These are phyloP conservation scores for Ptychodera flava DNA, from an alignment of 35 echinoderm and acorn worm species.

Conservation along the genomic window DNA sequence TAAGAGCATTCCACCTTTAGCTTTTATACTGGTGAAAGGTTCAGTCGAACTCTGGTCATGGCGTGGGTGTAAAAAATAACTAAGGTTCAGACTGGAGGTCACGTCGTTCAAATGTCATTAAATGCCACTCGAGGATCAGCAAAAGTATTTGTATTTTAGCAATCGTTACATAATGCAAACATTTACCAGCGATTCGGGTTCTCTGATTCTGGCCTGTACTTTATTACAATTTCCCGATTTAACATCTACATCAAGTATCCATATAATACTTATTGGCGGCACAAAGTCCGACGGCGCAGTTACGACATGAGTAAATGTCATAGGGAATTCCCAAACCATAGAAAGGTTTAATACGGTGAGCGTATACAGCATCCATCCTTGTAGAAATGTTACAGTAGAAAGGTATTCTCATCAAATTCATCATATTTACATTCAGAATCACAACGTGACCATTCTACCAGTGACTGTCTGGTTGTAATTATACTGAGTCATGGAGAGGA, in stretches of 20 bases:
- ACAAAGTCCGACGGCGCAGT: background rate
- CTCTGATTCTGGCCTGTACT: too few species aligned
- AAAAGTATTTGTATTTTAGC: too few species aligned
- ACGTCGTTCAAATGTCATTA: too few species aligned
- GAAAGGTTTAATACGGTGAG: background rate
- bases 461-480: slow-evolving; percentile 33
- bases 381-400: background rate
- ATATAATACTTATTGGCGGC: too few species aligned
- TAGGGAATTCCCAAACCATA: background rate
- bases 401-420: background rate
- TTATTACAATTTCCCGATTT: too few species aligned
- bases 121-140: too few species aligned
- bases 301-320: background rate
- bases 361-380: background rate
- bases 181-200: too few species aligned
- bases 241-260: too few species aligned
- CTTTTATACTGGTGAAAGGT: too few species aligned
- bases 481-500: slow-evolving; percentile 62
- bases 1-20: background rate
- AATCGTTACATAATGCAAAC: too few species aligned
- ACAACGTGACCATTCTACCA: background rate
- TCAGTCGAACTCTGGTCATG: too few species aligned
- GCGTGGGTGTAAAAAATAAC: background rate
- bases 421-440: background rate
- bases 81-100: background rate